A percentile compares a stretch with the other conserved stretches of the same genome.
These are phyloP conservation scores for Acipenser oxyrinchus DNA, from an alignment of 2,797 vertebrate species.

Conservation along the genomic window DNA sequence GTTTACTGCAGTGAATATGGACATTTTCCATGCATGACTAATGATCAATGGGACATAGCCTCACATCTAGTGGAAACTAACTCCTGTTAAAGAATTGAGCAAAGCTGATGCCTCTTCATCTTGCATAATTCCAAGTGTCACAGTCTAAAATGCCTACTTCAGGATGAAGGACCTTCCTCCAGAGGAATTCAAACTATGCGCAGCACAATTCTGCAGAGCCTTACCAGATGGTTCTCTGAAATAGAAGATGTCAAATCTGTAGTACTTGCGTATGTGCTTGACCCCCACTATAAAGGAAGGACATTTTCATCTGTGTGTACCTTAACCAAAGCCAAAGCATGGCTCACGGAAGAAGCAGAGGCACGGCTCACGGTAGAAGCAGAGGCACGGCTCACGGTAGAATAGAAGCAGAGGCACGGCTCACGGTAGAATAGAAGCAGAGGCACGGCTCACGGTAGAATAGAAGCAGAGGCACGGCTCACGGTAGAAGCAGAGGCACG, in stretches of 20 bases:
- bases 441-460: too few relatives aligned
- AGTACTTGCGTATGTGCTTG: not conserved
- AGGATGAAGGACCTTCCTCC: constrained; percentile 2
- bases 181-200: constrained; percentile 13
- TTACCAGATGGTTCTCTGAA: constrained; percentile 9
- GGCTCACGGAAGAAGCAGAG: too few relatives aligned
- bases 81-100: constrained; percentile 14
- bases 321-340: not conserved
- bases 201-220: constrained; percentile 8
- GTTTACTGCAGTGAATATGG: too few relatives aligned
- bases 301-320: not conserved
- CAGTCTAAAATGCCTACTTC: constrained; percentile 1
- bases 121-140: constrained; percentile 9
- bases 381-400: too few relatives aligned
- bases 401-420: too few relatives aligned
- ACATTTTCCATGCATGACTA: constrained; percentile 12
- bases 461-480: too few relatives aligned
- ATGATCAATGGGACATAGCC: constrained; percentile 13
- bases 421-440: constrained; percentile 1
- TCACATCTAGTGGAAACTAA: constrained; percentile 15
- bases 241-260: not conserved
- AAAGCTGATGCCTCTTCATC: constrained; percentile 15
- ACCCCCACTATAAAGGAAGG: not conserved
- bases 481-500: too few relatives aligned
- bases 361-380: too few relatives aligned